Evolutionary conservation across 2,888 invertebrate genomes (phyloP).

Genomic region (Ferrisia virgata): DNA sequence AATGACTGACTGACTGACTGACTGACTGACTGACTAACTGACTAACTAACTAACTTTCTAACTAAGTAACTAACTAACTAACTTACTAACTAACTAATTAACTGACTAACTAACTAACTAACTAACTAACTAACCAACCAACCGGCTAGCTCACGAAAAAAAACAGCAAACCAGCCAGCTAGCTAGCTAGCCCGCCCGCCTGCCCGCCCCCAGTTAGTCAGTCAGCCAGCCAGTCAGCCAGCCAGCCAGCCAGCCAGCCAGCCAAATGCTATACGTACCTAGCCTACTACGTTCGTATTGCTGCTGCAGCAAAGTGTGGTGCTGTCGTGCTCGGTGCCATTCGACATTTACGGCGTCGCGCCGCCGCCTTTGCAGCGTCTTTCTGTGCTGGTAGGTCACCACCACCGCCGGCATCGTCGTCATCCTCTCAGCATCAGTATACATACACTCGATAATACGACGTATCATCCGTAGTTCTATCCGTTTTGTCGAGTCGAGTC

Average conservation of each 20-base stretch:
- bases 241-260: not conserved
- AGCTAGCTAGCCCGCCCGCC: too few relatives aligned
- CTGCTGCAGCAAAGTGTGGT: not conserved
- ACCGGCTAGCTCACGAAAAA: too few relatives aligned
- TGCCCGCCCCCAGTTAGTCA: too few relatives aligned
- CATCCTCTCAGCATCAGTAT: not conserved
- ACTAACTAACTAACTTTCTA: too few relatives aligned
- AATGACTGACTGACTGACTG: too few relatives aligned
- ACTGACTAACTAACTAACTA: too few relatives aligned
- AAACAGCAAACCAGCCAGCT: too few relatives aligned
- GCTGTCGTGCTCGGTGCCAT: not conserved
- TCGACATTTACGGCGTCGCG: not conserved
- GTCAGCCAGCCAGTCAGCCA: not conserved
- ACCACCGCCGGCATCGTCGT: not conserved
- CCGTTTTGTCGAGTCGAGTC: not conserved
- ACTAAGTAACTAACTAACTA: too few relatives aligned
- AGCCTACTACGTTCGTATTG: not conserved
- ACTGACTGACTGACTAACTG: too few relatives aligned
- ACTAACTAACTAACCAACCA: not conserved
- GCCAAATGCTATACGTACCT: not conserved
- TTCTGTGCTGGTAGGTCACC: not conserved
- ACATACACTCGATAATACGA: not conserved
- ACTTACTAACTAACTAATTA: too few relatives aligned
- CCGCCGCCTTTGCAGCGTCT: not conserved
- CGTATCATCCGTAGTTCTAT: not conserved